Evolutionary conservation across 2,113 vertebrate genomes (phyloP).

Genomic region (Oreotragus oreotragus): DNA sequence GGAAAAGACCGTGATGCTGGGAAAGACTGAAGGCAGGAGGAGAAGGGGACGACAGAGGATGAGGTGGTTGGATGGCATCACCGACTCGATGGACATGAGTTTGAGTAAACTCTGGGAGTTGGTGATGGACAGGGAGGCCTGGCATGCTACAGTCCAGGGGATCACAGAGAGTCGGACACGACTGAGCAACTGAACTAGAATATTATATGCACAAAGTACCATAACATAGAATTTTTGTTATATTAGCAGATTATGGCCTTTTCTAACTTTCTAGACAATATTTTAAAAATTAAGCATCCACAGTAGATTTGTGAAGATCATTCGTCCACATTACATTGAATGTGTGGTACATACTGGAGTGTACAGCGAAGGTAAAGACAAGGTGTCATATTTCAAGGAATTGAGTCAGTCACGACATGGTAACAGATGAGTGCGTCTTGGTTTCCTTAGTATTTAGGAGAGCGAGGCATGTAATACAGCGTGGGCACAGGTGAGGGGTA

Average conservation of each 20-base stretch:
- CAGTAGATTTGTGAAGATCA: neutral
- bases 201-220: neutral
- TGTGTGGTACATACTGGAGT: neutral
- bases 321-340: neutral
- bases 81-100: neutral
- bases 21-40: neutral
- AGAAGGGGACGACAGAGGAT: neutral
- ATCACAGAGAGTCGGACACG: rapidly evolving
- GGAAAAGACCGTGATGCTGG: neutral
- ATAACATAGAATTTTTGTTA: neutral
- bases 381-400: neutral
- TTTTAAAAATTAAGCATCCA: neutral
- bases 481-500: neutral
- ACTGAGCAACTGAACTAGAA: neutral
- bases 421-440: neutral
- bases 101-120: neutral
- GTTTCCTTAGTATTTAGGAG: neutral
- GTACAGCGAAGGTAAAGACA: neutral
- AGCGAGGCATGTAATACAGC: neutral
- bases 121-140: neutral
- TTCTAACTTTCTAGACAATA: neutral
- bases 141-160: neutral
- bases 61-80: neutral
- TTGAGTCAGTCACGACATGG: neutral
- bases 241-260: neutral